phyloP scores from a whole-genome alignment of 2,113 vertebrate genomes.

The Pavo muticus region DNA sequence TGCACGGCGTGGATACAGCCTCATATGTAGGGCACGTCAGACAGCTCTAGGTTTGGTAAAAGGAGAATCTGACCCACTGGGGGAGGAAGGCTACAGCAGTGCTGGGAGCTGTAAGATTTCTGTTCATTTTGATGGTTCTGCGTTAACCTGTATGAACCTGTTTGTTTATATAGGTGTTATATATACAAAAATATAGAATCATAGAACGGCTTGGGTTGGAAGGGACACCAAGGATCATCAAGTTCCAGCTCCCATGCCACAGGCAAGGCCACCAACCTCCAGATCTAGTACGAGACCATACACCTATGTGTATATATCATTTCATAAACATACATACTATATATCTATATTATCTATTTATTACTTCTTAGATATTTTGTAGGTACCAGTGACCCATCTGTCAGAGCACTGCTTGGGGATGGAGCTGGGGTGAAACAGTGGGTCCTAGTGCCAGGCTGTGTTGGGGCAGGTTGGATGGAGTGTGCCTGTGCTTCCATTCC shows the following conservation, averaged over 20 bases:
- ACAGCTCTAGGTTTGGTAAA: neutral
- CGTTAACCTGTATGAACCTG: neutral
- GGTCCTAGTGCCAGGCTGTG: neutral
- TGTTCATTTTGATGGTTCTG: neutral
- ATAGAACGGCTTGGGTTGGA: too few species aligned
- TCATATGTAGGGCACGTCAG: neutral
- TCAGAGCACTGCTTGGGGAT: rapidly evolving
- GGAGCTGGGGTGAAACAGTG: neutral
- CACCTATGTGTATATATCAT: neutral
- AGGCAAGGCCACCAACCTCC: too few species aligned
- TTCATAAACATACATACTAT: neutral
- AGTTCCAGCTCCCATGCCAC: too few species aligned
- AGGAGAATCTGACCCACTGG: neutral
- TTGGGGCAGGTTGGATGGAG: neutral
- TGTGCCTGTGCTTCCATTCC: rapidly evolving
- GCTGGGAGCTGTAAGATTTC: neutral
- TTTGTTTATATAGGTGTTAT: neutral
- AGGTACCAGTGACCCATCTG: neutral
- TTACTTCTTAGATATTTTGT: neutral
- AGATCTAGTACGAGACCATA: neutral
- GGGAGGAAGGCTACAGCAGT: neutral
- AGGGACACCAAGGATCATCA: too few species aligned
- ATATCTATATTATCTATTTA: neutral
- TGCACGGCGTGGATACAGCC: rapidly evolving
- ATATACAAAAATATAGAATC: rapidly evolving